A percentile compares a stretch with the other conserved stretches of the same genome.
Evolutionary conservation across 2,888 invertebrate genomes (phyloP).

Genomic region (Bembecia ichneumoniformis): DNA sequence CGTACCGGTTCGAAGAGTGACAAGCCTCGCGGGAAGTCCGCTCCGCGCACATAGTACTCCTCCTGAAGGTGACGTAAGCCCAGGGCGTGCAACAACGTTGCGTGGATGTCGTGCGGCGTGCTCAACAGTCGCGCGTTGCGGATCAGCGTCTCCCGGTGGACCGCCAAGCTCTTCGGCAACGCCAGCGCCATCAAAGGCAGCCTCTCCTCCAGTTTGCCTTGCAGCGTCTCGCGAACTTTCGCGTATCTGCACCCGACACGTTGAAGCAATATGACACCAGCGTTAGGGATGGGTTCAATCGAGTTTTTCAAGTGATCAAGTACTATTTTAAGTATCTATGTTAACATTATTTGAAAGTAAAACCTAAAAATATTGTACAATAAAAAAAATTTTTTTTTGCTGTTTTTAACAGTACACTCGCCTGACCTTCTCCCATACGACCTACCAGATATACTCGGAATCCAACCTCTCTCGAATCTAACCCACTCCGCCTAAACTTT

Average conservation of each 20-base stretch:
- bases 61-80: slow-evolving; percentile 48
- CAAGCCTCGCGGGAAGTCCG: slow-evolving; percentile 70
- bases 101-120: slow-evolving; percentile 92
- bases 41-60: slow-evolving; percentile 50
- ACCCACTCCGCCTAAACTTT: no score
- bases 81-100: slow-evolving; percentile 81
- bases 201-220: slow-evolving; percentile 93
- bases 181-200: slow-evolving; percentile 88
- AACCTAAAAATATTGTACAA: no score
- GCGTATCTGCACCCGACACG: slow-evolving; percentile 75
- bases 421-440: no score
- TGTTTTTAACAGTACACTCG: no score
- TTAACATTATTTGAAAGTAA: no score
- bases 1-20: slow-evolving; percentile 75
- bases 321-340: no score
- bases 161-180: slow-evolving; percentile 80
- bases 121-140: slow-evolving; percentile 79
- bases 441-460: no score
- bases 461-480: no score
- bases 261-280: no score
- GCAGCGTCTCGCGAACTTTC: slow-evolving; percentile 84
- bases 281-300: no score
- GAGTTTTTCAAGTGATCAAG: no score
- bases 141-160: slow-evolving; percentile 72
- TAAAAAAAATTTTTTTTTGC: no score